Evolutionary conservation across 2,888 invertebrate genomes (phyloP).

Genomic region (Bugulina stolonifera): DNA sequence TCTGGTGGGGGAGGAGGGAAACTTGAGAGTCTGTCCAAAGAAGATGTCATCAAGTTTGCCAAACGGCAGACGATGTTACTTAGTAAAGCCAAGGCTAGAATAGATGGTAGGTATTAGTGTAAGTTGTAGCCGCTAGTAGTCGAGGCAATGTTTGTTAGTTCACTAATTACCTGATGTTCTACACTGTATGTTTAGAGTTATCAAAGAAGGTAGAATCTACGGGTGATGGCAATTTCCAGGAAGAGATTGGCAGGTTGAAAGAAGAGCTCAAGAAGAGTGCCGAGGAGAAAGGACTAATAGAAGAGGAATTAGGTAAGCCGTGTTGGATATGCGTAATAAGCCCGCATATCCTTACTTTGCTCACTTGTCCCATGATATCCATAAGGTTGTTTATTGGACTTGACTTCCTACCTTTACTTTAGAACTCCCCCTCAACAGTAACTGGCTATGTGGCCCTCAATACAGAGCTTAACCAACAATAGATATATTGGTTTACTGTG

Average conservation of each 20-base stretch:
- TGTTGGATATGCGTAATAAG: no score
- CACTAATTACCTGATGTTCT: no score
- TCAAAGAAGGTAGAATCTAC: neutral
- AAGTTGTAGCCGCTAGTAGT: no score
- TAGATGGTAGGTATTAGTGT: slow-evolving; percentile 52
- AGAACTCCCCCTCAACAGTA: no score
- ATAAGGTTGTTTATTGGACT: no score
- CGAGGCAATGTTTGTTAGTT: no score
- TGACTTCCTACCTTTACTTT: no score
- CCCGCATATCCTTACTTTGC: no score
- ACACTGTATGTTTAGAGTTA: slow-evolving; percentile 9
- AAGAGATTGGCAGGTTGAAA: neutral
- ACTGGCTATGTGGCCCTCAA: no score
- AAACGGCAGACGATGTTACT: slow-evolving; percentile 50
- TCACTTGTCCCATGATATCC: no score
- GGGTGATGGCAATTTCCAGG: neutral
- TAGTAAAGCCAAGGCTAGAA: slow-evolving; percentile 47
- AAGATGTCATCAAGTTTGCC: slow-evolving; percentile 52
- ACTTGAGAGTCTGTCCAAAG: slow-evolving; percentile 48
- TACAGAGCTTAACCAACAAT: no score
- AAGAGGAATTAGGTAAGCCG: neutral
- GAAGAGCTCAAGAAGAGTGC: neutral
- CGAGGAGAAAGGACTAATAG: neutral
- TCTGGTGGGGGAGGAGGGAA: slow-evolving; percentile 30
- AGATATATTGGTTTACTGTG: no score